Base-by-base conservation (phyloP, 2,113 vertebrate genomes). In the Antennarius striatus region DNA sequence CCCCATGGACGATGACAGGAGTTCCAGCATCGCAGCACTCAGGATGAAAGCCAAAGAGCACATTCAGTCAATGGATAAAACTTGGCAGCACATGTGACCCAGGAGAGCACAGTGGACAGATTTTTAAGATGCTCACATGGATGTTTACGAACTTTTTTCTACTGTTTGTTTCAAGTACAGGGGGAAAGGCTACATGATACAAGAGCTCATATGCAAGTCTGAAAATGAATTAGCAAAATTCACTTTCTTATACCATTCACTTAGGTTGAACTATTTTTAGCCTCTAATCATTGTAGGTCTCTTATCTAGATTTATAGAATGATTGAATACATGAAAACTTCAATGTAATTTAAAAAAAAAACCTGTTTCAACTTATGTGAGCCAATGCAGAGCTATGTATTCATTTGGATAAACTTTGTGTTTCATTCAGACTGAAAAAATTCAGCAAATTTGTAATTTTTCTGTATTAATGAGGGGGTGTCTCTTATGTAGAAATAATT, bases 1-100 rank as follows among this genome's bases (percentile, higher is more conserved):
- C 82, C 95, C 95, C 0, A 73, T 93, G 86, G 95, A 96, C 65
- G 95, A 96, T 4, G 92, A 95, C 81, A 90, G 95, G 74, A 95
- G 93, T 69, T 95, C 95, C 71, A 97, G 96, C 86, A 97, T 97
- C 0, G 94, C 94, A 29, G 92, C 94, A 0, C 91, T 97, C 71
- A 92, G 95, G 75, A 94, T 97, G 93, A 96, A 96, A 87, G 96
- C 95, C 83, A 97, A 97, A 92, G 95, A 98, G 88, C 95, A 97
- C 54, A 93, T 94, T 69, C 96, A 97, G 88, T 96, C 94, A 50
- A 94, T 96, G 86, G 95, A 96, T 88, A 96, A 97, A 91, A 95
- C 94, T 75, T 99, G 97, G 96, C 95, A 95, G 45, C 93, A 93
- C 3, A 96, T 96, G 88, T 97, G 93, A 96, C 53, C 64, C 64